Evolutionary conservation across 2,888 invertebrate genomes (phyloP).

Genomic region (Hermaeophaga mercurialis): DNA sequence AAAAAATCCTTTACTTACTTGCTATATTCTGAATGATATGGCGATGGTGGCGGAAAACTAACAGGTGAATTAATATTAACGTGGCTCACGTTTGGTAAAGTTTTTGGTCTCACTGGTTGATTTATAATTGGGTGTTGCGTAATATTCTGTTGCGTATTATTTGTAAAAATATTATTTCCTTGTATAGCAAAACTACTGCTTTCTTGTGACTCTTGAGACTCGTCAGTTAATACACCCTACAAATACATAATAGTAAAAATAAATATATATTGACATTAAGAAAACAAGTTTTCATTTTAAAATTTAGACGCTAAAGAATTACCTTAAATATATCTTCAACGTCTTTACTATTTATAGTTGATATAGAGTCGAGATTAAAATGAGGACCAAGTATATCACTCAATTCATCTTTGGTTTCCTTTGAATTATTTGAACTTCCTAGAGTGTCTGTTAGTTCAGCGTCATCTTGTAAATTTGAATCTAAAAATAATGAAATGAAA

Average conservation of each 20-base stretch:
- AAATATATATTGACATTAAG: no score
- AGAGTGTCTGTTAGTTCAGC: slow-evolving; percentile 53
- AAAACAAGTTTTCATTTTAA: not conserved
- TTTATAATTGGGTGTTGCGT: slow-evolving; percentile 39
- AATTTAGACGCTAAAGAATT: slow-evolving; percentile 16
- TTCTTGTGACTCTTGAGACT: slow-evolving; percentile 80
- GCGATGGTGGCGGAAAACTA: slow-evolving; percentile 76
- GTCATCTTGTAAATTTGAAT: slow-evolving; percentile 55
- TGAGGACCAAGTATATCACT: slow-evolving; percentile 70
- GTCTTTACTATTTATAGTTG: slow-evolving; percentile 89
- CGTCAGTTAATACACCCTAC: slow-evolving; percentile 80
- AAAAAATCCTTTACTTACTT: slow-evolving; percentile 62
- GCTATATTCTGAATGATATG: slow-evolving; percentile 81
- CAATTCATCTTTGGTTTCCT: slow-evolving; percentile 72
- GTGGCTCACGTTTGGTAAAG: slow-evolving; percentile 59
- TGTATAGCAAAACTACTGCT: slow-evolving; percentile 62
- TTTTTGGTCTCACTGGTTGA: slow-evolving; percentile 55
- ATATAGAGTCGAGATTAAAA: slow-evolving; percentile 79
- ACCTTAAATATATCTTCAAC: slow-evolving; percentile 89
- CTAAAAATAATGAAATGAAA: slow-evolving; percentile 43
- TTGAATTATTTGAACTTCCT: slow-evolving; percentile 55
- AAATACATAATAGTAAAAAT: slow-evolving; percentile 17
- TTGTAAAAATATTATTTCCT: slow-evolving; percentile 33
- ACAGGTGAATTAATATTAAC: slow-evolving; percentile 68
- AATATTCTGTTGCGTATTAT: slow-evolving; percentile 31